Evolutionary conservation across 2,797 vertebrate species (phyloP), one percentile per base, ranked within the genome.

Genomic region (Malacoctenus gilli): DNA sequence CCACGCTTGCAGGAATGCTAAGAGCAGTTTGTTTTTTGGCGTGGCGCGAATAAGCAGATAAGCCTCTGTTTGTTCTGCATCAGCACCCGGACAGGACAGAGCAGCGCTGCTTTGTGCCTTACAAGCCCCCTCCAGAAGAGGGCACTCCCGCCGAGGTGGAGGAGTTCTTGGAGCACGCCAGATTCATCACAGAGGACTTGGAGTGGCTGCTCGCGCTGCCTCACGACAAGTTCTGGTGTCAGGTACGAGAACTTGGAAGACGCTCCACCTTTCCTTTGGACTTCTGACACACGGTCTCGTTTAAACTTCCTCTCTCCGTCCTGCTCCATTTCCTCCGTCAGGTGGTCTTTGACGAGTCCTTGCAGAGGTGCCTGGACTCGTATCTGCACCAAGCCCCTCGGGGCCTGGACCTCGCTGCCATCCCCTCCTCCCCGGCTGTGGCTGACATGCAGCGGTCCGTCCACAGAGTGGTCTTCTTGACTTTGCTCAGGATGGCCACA

Each of bases 221-320:
- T 47, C 96, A 99, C n/a, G 94, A 97, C 80, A 95, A 90, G 68
- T 99, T 98, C 85, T 99, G 96, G 97, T 99, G 96, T 89, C 97
- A 99, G 97, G 97, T 99, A 82, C 52, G 25, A 3, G 21, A 13
- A 8, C 10, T 3, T 4, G n/a, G n/a, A n/a, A n/a, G n/a, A n/a
- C n/a, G n/a, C n/a, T n/a, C n/a, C n/a, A n/a, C n/a, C n/a, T n/a
- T n/a, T n/a, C n/a, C n/a, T n/a, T n/a, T n/a, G n/a, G n/a, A n/a
- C n/a, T n/a, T n/a, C n/a, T n/a, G n/a, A n/a, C n/a, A n/a, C n/a
- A n/a, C n/a, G n/a, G n/a, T n/a, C n/a, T n/a, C n/a, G n/a, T n/a
- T n/a, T n/a, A n/a, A n/a, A n/a, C n/a, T n/a, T n/a, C n/a, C n/a
- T n/a, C 30, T 10, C 9, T 32, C 30, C 2, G 1, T 32, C 30